phyloP scores from a whole-genome alignment of 2,888 invertebrate genomes.

The Ectropis crepuscularia region DNA sequence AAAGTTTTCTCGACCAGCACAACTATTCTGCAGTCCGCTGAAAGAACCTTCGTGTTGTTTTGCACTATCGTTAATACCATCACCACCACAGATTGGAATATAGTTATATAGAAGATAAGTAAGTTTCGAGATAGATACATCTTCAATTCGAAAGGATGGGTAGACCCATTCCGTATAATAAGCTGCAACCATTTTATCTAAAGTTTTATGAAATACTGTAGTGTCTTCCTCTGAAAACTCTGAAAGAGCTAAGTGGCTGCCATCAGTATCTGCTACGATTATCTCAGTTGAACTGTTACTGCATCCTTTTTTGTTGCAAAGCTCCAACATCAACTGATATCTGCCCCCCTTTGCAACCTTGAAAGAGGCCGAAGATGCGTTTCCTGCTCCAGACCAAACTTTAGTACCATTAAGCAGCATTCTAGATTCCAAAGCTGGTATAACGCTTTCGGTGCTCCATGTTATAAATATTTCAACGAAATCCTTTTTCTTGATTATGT shows the following conservation, averaged over 20 bases:
- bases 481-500: constrained; percentile 70
- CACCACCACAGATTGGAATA: constrained; percentile 79
- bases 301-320: constrained; percentile 76
- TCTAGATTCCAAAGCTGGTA: constrained; percentile 66
- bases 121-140: constrained; percentile 72
- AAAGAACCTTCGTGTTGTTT: constrained; percentile 80
- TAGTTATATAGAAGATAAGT: constrained; percentile 79
- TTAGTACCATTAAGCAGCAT: constrained; percentile 69
- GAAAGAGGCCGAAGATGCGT: constrained; percentile 69
- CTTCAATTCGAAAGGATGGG: constrained; percentile 75
- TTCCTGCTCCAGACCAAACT: constrained; percentile 68
- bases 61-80: constrained; percentile 80
- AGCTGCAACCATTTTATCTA: constrained; percentile 76
- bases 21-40: constrained; percentile 76
- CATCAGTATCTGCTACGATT: constrained; percentile 77
- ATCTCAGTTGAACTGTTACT: constrained; percentile 71
- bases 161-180: constrained; percentile 82
- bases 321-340: constrained; percentile 74
- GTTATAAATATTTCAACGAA: constrained; percentile 75
- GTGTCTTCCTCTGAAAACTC: constrained; percentile 71
- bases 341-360: constrained; percentile 77
- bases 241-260: constrained; percentile 75
- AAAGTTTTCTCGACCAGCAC: constrained; percentile 78
- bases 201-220: constrained; percentile 77
- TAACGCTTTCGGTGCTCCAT: constrained; percentile 79